A percentile compares a stretch with the other conserved stretches of the same genome.
phyloP scores from a whole-genome alignment of 2,888 invertebrate genomes.

The Steinernema carpocapsae region DNA sequence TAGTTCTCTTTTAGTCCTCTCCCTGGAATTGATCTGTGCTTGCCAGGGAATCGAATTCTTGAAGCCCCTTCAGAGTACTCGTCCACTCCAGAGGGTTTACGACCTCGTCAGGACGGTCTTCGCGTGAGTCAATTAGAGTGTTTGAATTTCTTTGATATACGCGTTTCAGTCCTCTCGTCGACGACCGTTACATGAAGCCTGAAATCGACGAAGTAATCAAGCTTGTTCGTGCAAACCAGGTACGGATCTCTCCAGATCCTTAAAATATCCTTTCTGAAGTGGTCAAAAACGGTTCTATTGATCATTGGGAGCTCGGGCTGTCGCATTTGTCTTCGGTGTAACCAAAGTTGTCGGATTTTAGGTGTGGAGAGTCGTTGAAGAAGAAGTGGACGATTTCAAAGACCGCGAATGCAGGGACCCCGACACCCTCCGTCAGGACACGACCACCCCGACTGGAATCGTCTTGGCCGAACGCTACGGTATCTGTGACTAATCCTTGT shows the following conservation, averaged over 20 bases:
- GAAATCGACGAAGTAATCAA: conserved; percentile 75
- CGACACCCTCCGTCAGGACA: conserved; percentile 64
- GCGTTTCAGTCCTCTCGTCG: conserved; percentile 74
- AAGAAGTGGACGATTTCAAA: conserved; percentile 71
- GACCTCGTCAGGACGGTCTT: conserved; percentile 73
- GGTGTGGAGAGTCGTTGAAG: conserved; percentile 74
- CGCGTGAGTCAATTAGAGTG: conserved; percentile 68
- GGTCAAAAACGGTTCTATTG: neutral
- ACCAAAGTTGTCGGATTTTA: conserved; percentile 49
- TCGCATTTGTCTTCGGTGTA: neutral
- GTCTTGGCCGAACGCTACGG: conserved; percentile 28
- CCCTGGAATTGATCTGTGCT: conserved; percentile 76
- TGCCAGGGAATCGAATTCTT: conserved; percentile 78
- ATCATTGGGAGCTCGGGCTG: neutral
- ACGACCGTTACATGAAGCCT: conserved; percentile 76
- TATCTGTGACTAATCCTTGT: neutral
- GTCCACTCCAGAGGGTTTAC: conserved; percentile 76
- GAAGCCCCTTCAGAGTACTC: conserved; percentile 75
- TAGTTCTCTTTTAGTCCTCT: conserved; percentile 71
- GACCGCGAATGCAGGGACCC: conserved; percentile 62
- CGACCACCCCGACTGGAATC: conserved; percentile 48
- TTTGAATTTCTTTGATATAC: neutral
- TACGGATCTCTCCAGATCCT: no score
- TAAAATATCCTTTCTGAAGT: no score
- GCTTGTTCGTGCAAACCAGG: conserved; percentile 71